Evolutionary conservation across 2,888 invertebrate genomes (phyloP), one percentile per base, ranked within the genome.

Genomic region (Caradrina kadenii): DNA sequence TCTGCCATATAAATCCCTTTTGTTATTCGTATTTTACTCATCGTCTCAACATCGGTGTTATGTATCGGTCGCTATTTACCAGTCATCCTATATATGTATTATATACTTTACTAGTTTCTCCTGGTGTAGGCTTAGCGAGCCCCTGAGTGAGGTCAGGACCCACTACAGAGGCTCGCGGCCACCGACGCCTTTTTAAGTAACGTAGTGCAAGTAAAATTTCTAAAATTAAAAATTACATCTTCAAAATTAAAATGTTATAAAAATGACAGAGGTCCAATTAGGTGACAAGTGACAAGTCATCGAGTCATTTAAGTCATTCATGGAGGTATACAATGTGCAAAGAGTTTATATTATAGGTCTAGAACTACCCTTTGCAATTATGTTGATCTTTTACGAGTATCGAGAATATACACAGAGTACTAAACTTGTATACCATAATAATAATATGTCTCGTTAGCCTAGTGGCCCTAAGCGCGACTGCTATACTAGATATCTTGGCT

Each of bases 141-240:
- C 35, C 50, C 53, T 61, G 26, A 13, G 39, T 0, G 48, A 13
- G 48, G 53, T 3, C 2, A 2, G 17, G 0, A 1, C 15, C n/a
- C 42, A 19, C 13, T n/a, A 10, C 26, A 53, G 45, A 17, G 50
- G 58, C 61, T 58, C 54, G 35, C 35, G 10, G 11, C 52, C 4
- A 52, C 59, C 66, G 59, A 55, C 22, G 45, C 79, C 69, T 42
- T n/a, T 13, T 1, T 49, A 79, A 15, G 62, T 69, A 76, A 42
- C 62, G 39, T 15, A 60, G 63, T 72, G 19, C 63, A 45, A 78
- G 22, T 63, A 76, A 58, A 74, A 79, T 79, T 74, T 58, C 64
- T 59, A 74, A 64, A 68, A 61, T 31, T 60, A 63, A 62, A 63
- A 67, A 49, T 21, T 31, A 52, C 56, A 55, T 67, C 50, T 73